These are phyloP conservation scores for Euplexia lucipara DNA, from an alignment of 2,888 invertebrate genomes.

Conservation along the genomic window DNA sequence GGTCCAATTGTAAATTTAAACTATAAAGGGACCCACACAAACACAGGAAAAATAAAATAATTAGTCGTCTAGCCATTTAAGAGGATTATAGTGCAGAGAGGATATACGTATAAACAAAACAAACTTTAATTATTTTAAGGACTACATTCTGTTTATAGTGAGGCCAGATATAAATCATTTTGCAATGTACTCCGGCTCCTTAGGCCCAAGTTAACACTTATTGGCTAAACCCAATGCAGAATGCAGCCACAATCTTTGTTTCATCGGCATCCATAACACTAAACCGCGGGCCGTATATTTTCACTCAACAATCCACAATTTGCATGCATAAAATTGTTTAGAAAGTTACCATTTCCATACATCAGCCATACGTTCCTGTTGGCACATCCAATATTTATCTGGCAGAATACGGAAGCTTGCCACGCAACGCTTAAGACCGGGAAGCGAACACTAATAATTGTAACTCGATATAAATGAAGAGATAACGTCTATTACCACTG, in stretches of 20 bases:
- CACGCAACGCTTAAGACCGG: conserved; percentile 76
- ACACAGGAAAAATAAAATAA: too few species aligned
- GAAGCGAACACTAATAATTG: conserved; percentile 84
- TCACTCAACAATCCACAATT: conserved; percentile 64
- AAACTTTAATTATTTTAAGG: background rate
- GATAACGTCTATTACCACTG: conserved; percentile 84
- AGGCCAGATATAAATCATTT: conserved; percentile 5
- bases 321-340: conserved; percentile 66
- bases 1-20: too few species aligned
- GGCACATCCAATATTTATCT: conserved; percentile 73
- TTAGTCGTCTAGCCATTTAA: too few species aligned
- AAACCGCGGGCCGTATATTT: conserved; percentile 52
- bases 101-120: background rate
- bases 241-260: conserved; percentile 53
- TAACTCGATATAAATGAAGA: conserved; percentile 85
- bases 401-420: conserved; percentile 76
- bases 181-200: conserved; percentile 4
- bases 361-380: conserved; percentile 67
- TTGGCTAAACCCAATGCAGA: conserved; percentile 17
- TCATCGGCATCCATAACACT: conserved; percentile 47
- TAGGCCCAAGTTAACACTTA: conserved; percentile 7
- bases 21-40: too few species aligned
- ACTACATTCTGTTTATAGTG: background rate
- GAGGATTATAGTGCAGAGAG: too few species aligned
- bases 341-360: conserved; percentile 66